Base-by-base conservation (phyloP, 2,797 vertebrate genomes). In the Chloroceryle amazona region DNA sequence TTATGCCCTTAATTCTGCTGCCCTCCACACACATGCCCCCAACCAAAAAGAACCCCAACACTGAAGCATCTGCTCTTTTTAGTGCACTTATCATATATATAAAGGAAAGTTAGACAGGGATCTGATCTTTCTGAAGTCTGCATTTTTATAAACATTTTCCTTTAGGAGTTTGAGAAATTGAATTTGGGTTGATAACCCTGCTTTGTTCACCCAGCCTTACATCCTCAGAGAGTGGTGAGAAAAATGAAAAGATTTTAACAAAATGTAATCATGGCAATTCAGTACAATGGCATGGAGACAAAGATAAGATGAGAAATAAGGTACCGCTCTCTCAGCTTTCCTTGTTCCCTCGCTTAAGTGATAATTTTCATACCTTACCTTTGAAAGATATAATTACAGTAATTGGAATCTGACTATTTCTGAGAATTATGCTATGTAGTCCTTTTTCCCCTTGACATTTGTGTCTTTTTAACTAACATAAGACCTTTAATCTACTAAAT, bases 311-410 rank as follows among this genome's bases (percentile, higher is more conserved):
- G 94, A 96, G 33, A 95, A 96, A 93, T 96, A 95, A 94, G 89
- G 94, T 89, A 86, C 74, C 81, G 71, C 89, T 96, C 73, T 54
- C 83, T 62, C 52, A 70, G 60, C 70, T 86, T 92, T 92, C 76
- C 96, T 90, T 93, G 81, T 84, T 96, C 65, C 41, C 81, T 96
- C 11, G 0, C 90, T 96, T 93, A 93, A 89, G 61, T 81, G 94
- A 94, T 96, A 95, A 96, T 97, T 97, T 93, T 90, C 73, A 86
- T 95, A 95, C 78, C 94, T 97, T 92, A 83, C 72, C 67, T 95
- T 97, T 93, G 94, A 96, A 98, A 96, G 93, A 95, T 97, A 95
- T 98, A 98, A 98, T 98, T 98, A 97, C 66, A 96, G 91, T 97
- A 96, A 97, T 98, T 96, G 93, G 89, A 97, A 95, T 91, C 84